Evolutionary conservation across 2,797 vertebrate genomes (phyloP), one percentile per base, ranked within the genome.

Genomic region (Sebastes iracundus): DNA sequence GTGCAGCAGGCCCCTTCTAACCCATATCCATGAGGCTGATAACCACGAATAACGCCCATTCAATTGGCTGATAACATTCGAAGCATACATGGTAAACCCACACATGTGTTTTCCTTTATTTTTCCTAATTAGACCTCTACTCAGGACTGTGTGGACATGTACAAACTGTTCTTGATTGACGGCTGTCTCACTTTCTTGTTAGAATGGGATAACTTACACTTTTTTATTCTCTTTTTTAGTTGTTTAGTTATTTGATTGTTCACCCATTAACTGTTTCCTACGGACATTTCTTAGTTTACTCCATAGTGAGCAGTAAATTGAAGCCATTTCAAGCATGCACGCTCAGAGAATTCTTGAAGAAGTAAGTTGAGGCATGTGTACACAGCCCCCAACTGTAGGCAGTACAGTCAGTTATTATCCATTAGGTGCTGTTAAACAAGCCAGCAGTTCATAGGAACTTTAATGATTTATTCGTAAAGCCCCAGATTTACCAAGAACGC

Each of bases 391-490:
- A 55, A n/a, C 35, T 65, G 46, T 30, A 42, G 14, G 42, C 80
- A 64, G 11, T 7, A 23, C 72, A 62, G 46, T 35, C 38, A 27
- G 52, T 77, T 65, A 70, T 68, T 58, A 83, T 60, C 60, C 61
- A 60, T 71, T 65, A 22, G 30, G 13, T 58, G 64, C 38, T 18
- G 46, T 66, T 49, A 7, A 81, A 84, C 76, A 69, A 70, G 63
- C 74, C 79, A 53, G 58, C 52, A 80, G 65, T 75, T 81, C 71
- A 62, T 53, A 38, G 52, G n/a, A 80, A 80, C 59, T 86, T 63
- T 32, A 63, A 68, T 81, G 62, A 88, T 84, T 81, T 65, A 79
- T 74, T 75, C 28, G 53, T 59, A 63, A 87, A 77, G 72, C 67
- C 63, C 42, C 35, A 67, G 67, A 84, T 85, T 85, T 75, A 76